These are phyloP conservation scores for Sinocyclocheilus anshuiensis DNA, from an alignment of 2,113 vertebrate species.

Conservation along the genomic window DNA sequence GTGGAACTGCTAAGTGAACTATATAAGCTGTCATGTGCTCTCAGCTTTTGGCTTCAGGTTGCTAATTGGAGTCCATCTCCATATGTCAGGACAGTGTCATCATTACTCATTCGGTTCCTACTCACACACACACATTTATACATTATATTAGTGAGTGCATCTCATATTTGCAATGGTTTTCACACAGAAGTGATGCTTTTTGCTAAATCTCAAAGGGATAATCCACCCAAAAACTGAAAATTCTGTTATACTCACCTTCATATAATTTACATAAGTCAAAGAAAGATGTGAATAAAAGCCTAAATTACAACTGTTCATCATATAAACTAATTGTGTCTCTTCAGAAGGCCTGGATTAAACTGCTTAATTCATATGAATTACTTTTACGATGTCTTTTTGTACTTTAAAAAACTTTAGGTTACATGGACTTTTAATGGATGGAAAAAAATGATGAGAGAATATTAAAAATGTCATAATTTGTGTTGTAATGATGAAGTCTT, in stretches of 20 bases:
- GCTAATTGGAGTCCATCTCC: conserved; percentile 37
- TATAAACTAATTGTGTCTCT: not conserved
- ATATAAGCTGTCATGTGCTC: not conserved
- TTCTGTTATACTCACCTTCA: not conserved
- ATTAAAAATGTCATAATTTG: not conserved
- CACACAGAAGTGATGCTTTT: not conserved
- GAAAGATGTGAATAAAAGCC: not conserved
- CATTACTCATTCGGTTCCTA: not conserved
- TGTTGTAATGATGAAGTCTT: not conserved
- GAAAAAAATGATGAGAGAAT: not conserved
- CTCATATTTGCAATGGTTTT: not conserved
- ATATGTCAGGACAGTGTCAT: not conserved
- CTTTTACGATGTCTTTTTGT: not conserved
- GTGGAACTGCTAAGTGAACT: not conserved
- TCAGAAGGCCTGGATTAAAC: not conserved
- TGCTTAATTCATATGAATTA: not conserved
- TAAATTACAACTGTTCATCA: not conserved
- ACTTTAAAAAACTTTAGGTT: not conserved
- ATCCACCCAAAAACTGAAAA: not conserved
- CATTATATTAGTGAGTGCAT: not conserved
- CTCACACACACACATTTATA: not conserved
- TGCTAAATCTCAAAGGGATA: not conserved
- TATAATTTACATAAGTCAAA: not conserved
- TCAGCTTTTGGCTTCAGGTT: conserved; percentile 29
- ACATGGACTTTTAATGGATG: not conserved